phyloP scores from a whole-genome alignment of 2,888 invertebrate species.

The Coenonympha arcania region DNA sequence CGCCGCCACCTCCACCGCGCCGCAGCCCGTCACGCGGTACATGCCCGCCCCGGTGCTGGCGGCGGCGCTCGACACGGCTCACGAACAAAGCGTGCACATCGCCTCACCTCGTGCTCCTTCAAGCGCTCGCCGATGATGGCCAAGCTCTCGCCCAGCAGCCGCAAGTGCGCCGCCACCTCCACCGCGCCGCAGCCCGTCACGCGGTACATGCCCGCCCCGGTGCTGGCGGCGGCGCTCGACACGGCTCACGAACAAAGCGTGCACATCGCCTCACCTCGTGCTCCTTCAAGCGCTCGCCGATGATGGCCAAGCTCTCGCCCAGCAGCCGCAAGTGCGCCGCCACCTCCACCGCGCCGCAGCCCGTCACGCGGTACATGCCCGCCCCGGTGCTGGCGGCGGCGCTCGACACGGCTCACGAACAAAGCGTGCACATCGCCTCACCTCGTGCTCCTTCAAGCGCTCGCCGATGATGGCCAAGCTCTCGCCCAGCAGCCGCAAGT shows the following conservation, averaged over 20 bases:
- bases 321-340: constrained; percentile 93
- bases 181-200: constrained; percentile 84
- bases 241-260: constrained; percentile 9
- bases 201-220: constrained; percentile 58
- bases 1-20: constrained; percentile 92
- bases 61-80: constrained; percentile 14
- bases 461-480: constrained; percentile 95
- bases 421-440: not conserved
- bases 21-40: constrained; percentile 81
- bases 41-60: constrained; percentile 22
- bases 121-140: constrained; percentile 93
- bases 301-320: constrained; percentile 94
- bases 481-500: constrained; percentile 92
- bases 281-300: constrained; percentile 93
- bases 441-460: constrained; percentile 92
- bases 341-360: constrained; percentile 88
- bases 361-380: constrained; percentile 75
- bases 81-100: not conserved
- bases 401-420: constrained; percentile 14
- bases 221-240: constrained; percentile 11
- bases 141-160: constrained; percentile 92
- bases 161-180: constrained; percentile 93
- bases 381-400: constrained; percentile 17
- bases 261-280: constrained; percentile 77
- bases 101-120: constrained; percentile 87